Evolutionary conservation across 1,140 invertebrate genomes (phyloP).

Genomic region (Aphaenogaster rudis): DNA sequence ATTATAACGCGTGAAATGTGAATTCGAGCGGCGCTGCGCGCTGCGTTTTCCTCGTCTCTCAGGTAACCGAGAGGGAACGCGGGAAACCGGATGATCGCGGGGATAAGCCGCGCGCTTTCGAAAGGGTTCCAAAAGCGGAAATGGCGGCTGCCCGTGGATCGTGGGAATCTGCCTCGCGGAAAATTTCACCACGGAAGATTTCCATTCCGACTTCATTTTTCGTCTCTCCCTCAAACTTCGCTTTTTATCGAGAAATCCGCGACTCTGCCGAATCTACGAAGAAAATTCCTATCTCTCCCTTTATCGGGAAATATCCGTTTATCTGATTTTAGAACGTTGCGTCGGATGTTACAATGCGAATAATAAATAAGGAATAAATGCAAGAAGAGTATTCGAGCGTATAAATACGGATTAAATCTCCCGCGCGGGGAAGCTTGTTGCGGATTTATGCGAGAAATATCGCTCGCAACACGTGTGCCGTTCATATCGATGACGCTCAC

Average conservation of each 20-base stretch:
- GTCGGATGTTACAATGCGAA: background rate
- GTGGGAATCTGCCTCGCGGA: constrained; percentile 43
- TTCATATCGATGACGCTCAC: constrained; percentile 49
- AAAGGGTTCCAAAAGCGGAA: constrained; percentile 46
- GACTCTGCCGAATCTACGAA: background rate
- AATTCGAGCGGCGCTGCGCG: constrained; percentile 75
- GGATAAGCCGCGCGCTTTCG: constrained; percentile 57
- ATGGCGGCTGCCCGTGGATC: constrained; percentile 28
- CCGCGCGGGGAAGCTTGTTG: background rate
- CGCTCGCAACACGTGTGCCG: constrained; percentile 65
- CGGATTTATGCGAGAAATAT: constrained; percentile 56
- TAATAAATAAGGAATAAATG: constrained; percentile 8
- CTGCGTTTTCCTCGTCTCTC: background rate
- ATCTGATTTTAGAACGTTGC: background rate
- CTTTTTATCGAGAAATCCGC: constrained; percentile 27
- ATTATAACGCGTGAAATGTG: constrained; percentile 83
- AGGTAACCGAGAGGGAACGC: background rate
- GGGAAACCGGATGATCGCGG: constrained; percentile 35
- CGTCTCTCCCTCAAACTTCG: constrained; percentile 11
- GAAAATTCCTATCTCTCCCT: background rate
- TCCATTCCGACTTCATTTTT: constrained; percentile 32
- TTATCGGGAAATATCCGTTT: background rate
- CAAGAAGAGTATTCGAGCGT: background rate
- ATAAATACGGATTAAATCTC: constrained; percentile 37
- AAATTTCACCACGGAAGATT: constrained; percentile 40